Evolutionary conservation across 2,113 vertebrate genomes (phyloP).

Genomic region (Catharus minimus): DNA sequence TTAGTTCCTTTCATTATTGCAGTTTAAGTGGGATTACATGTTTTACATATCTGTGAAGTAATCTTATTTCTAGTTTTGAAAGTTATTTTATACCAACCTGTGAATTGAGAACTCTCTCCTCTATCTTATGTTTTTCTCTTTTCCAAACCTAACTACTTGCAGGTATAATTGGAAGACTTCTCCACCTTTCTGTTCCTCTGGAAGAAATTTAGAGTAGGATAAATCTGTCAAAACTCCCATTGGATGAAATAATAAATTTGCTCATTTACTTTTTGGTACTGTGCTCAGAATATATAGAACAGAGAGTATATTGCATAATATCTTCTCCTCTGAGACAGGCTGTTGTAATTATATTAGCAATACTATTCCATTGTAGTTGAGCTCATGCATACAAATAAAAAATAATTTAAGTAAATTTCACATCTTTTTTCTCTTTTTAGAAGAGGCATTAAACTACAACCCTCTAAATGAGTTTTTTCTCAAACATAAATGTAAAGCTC

Average conservation of each 20-base stretch:
- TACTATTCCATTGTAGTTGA: not conserved
- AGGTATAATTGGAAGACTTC: slow-evolving; percentile 13
- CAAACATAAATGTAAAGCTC: not conserved
- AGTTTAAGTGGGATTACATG: slow-evolving; percentile 21
- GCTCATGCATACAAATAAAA: not conserved
- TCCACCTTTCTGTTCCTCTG: slow-evolving; percentile 20
- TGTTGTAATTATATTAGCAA: not conserved
- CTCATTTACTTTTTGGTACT: slow-evolving; percentile 19
- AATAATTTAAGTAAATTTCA: not conserved
- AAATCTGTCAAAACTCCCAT: slow-evolving; percentile 28
- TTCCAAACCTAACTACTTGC: slow-evolving; percentile 3
- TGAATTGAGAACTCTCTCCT: not conserved
- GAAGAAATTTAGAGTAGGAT: slow-evolving; percentile 41
- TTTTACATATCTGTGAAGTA: not conserved
- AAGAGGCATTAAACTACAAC: not conserved
- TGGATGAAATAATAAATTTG: slow-evolving; percentile 32
- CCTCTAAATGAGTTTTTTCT: not conserved
- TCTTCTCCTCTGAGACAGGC: not conserved
- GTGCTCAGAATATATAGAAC: not conserved
- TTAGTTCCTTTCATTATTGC: slow-evolving; percentile 49
- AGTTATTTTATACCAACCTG: not conserved
- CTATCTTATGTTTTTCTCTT: not conserved
- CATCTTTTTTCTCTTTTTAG: not conserved
- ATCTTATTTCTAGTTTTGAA: not conserved
- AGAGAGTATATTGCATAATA: not conserved